phyloP scores from a whole-genome alignment of 2,888 invertebrate genomes.

The Apocheima hispidaria region DNA sequence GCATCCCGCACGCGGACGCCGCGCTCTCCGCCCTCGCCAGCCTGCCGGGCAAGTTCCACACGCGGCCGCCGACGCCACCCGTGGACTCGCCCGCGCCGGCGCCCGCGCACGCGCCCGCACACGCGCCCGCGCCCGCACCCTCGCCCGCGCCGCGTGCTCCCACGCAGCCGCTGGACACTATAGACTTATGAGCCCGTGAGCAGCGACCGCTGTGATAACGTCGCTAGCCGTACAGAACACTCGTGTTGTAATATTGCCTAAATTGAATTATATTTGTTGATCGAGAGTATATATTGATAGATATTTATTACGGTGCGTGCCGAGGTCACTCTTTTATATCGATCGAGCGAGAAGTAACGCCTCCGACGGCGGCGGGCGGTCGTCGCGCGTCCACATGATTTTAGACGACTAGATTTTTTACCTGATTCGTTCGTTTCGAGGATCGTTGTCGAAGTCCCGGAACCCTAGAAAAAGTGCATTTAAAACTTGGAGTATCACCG shows the following conservation, averaged over 20 bases:
- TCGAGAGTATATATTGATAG: constrained; percentile 80
- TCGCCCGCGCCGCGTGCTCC: constrained; percentile 85
- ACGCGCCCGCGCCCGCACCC: constrained; percentile 84
- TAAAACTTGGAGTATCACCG: constrained; percentile 66
- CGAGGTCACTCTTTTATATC: constrained; percentile 70
- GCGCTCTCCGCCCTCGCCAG: constrained; percentile 88
- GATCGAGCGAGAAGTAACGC: constrained; percentile 46
- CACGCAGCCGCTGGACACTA: constrained; percentile 90
- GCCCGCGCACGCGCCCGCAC: no score
- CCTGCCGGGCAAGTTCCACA: constrained; percentile 87
- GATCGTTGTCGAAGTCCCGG: constrained; percentile 63
- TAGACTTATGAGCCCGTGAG: constrained; percentile 86
- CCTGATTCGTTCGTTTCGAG: constrained; percentile 62
- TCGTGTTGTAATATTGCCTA: constrained; percentile 72
- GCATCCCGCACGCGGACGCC: constrained; percentile 92
- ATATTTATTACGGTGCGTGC: constrained; percentile 76
- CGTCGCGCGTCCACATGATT: constrained; percentile 30
- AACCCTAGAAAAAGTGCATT: constrained; percentile 71
- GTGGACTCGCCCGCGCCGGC: constrained; percentile 68
- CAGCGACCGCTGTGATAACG: constrained; percentile 52
- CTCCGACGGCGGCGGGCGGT: constrained; percentile 44
- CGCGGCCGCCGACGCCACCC: constrained; percentile 91
- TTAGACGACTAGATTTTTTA: constrained; percentile 54
- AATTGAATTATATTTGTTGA: constrained; percentile 81
- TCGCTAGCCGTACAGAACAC: constrained; percentile 51